Base-by-base conservation (phyloP, 2,888 invertebrate genomes). In the Leptinotarsa peninsularis region DNA sequence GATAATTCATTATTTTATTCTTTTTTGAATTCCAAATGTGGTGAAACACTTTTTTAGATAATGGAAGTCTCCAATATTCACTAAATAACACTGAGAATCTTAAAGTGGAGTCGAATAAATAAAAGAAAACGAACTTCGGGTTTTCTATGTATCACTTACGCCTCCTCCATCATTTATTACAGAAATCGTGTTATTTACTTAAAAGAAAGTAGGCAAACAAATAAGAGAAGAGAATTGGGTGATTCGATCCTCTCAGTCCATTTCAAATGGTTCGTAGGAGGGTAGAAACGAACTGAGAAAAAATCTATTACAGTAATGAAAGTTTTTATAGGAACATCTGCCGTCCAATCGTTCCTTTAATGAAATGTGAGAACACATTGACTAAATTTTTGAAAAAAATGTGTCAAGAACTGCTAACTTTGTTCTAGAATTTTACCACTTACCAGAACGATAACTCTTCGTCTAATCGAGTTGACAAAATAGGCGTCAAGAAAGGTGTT, bases 161-260 rank as follows among this genome's bases (percentile, higher is more conserved):
- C 18, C 21, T 10, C 21, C 21, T 58, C 21, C 14, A 21, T 18
- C 21, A 58, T 14, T 21, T 14, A 58, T 58, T 5, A 15, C 18
- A 58, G 58, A 58, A 58, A 58, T 21, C 21, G 58, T 58, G 21
- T 58, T 58, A 58, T 58, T 58, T 58, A 58, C 58, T 58, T 3
- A 18, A 58, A 18, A 58, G 58, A 14, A 21, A 58, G 14, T 7
- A 5, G 5, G 18, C 56, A 17, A 56, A 17, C 54, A 18, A 5
- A 58, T 58, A 13, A 23, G 18, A 21, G 21, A 58, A 58, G 14
- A 23, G 58, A 18, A 18, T 14, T 13, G 3, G 18, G 58, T 18
- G 58, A 58, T 21, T 21, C 14, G 21, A 58, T 58, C 21, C 58
- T 15, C 10, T 58, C 18, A 14, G 21, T 58, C 58, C 18, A 58